A percentile compares a stretch with the other conserved stretches of the same genome.
Conservation (phyloP, 2,888 invertebrate species). For the Drosophila cracens region DNA sequence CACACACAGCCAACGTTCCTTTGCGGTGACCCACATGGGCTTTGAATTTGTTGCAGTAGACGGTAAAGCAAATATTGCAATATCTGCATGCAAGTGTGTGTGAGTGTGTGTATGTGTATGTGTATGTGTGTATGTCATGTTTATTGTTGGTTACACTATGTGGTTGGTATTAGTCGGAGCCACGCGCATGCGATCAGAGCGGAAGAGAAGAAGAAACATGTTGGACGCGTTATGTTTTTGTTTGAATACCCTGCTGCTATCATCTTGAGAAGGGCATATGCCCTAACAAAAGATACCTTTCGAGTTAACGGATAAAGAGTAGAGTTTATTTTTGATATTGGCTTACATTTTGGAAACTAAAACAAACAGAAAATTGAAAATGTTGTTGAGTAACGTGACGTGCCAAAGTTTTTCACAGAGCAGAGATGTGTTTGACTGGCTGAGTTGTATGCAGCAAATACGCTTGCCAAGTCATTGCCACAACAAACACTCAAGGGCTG, state of each 20-base stretch:
- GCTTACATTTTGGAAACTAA: neutral
- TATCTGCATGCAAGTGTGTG: slow-evolving; percentile 24
- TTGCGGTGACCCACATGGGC: slow-evolving; percentile 23
- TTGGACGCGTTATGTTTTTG: slow-evolving; percentile 43
- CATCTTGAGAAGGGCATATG: neutral
- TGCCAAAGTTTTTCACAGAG: neutral
- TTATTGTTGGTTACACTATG: slow-evolving; percentile 54
- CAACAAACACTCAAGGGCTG: slow-evolving; percentile 77
- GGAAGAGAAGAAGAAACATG: slow-evolving; percentile 52
- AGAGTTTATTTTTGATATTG: neutral
- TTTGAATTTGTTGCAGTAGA: slow-evolving; percentile 50
- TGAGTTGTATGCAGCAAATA: slow-evolving; percentile 39
- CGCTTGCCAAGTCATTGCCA: slow-evolving; percentile 58
- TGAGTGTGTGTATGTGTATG: neutral
- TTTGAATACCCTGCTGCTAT: slow-evolving; percentile 28
- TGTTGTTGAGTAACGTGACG: neutral
- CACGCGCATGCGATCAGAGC: slow-evolving; percentile 50
- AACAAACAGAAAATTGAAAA: neutral
- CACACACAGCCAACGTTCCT: neutral
- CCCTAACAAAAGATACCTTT: neutral
- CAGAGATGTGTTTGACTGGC: slow-evolving; percentile 17
- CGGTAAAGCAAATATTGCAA: slow-evolving; percentile 52
- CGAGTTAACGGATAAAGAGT: neutral
- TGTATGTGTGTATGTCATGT: slow-evolving; percentile 19
- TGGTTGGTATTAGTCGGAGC: slow-evolving; percentile 52